Base-by-base conservation (phyloP, 2,113 vertebrate genomes). In the Vulpes lagopus region DNA sequence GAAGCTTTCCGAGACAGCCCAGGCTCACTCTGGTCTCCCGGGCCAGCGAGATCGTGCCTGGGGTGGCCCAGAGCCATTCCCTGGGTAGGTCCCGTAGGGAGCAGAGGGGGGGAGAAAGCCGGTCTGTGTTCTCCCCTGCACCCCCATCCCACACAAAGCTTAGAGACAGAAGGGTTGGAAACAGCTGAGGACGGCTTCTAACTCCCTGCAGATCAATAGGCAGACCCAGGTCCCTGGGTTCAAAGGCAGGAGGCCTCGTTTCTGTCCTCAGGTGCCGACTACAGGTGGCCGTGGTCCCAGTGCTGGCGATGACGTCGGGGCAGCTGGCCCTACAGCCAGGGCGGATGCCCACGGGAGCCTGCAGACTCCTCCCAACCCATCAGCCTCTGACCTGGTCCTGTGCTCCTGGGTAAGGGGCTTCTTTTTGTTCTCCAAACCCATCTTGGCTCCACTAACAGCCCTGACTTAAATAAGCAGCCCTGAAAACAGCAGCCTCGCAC, bases 201-300 rank as follows among this genome's bases (percentile, higher is more conserved):
- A 22, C 49, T 73, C 55, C 51, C 0, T 0, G 25, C 35, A 51
- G 51, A 27, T 20, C 20, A 10, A 2, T 2, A 1, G 0, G 4
- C 22, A 27, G 43, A 22, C 51, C 3, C 0, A 3, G 2, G 0
- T 57, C 53, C 35, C 8, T 0, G 23, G 17, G 81, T 57, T 74
- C 20, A 8, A 19, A n/a, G 4, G 20, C 0, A 0, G 9, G 38
- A 84, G 16, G 7, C 85, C 57, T 53, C 17, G 32, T 57, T 74
- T 78, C 55, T 8, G 0, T 27, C 67, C 35, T 43, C 30, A 53
- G 59, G 57, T 22, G 0, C 16, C 22, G 55, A 57, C 55, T 43
- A 11, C 89, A 65, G 82, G 94, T 95, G 96, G 57, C 83, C 64
- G 23, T 17, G 38, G 71, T 74, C 81, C 43, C 9, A 49, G 94